Evolutionary conservation across 2,888 invertebrate species (phyloP).

Genomic region (Noctua comes): DNA sequence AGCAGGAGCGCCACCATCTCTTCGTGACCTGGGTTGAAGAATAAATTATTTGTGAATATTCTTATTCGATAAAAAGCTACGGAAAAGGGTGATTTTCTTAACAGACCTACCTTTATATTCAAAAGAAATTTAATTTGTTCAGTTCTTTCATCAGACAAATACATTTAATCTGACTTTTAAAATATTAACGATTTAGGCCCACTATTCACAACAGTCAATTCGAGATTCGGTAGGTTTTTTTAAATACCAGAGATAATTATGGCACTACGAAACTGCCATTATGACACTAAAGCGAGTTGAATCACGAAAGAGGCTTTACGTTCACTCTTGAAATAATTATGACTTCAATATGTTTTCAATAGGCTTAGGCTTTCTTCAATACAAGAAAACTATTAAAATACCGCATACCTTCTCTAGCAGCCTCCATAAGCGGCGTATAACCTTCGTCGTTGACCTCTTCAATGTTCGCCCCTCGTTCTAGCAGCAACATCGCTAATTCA

Average conservation of each 20-base stretch:
- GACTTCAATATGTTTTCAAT: not conserved
- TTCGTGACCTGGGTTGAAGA: slow-evolving; percentile 93
- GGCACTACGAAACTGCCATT: not conserved
- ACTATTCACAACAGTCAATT: not conserved
- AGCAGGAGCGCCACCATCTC: slow-evolving; percentile 99
- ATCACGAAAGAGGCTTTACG: not conserved
- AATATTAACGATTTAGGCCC: not conserved
- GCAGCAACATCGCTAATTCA: slow-evolving; percentile 97
- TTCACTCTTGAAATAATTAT: not conserved
- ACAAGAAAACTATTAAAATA: not conserved
- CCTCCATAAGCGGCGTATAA: slow-evolving; percentile 99
- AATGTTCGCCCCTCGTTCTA: slow-evolving; percentile 99
- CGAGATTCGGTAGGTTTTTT: not conserved
- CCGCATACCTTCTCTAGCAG: slow-evolving; percentile 94
- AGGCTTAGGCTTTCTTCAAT: not conserved
- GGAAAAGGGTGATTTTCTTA: not conserved
- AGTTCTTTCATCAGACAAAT: not conserved
- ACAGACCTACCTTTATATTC: not conserved
- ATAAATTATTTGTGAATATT: not conserved
- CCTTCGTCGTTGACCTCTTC: slow-evolving; percentile 99
- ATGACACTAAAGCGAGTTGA: not conserved
- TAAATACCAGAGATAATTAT: not conserved
- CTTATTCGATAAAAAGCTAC: not conserved
- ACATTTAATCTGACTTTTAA: not conserved
- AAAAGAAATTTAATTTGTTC: not conserved